Base-by-base conservation (phyloP, 2,797 vertebrate genomes). In the Dicrostonyx torquatus region DNA sequence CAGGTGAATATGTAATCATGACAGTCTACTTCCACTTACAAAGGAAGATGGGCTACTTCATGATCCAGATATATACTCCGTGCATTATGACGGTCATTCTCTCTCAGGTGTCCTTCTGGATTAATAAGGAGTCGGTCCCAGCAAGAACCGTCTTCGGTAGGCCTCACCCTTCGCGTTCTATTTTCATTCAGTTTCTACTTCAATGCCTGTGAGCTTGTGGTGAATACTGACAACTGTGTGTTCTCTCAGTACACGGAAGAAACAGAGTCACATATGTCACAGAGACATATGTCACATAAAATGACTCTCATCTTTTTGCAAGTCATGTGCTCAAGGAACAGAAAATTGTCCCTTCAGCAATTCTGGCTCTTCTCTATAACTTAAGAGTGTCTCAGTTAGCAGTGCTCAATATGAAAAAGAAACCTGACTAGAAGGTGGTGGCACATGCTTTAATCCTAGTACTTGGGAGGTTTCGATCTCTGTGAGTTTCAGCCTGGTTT, bases 1-100 rank as follows among this genome's bases (percentile, higher is more conserved):
- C 98, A 99, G 99, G 99, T 98, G 99, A 99, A 99, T 99, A 99
- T 66, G 98, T 99, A 97, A 99, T 99, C 97, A 99, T 99, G 99
- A 99, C 99, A 2, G 99, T 99, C 97, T 99, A 99, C 98, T 99
- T 99, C 98, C 99, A 99, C 98, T 98, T 99, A 97, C 99, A 99
- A 98, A 98, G 98, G 97, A 98, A 98, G 97, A 98, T 99, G 99
- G 99, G 99, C 83, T 99, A 99, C 98, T 99, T 99, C 98, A 98
- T 99, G 98, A 99, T 99, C 97, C 99, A 99, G 98, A 99, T 99
- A 31, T 99, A 99, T 93, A 99, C 99, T 90, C 99, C 99, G 14
- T 99, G 99, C 95, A 99, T 99, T 93, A 99, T 99, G 99, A 99
- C 99, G 20, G 99, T 99, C 95, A 99, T 99, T 98, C 98, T 99